Evolutionary conservation across 1,140 invertebrate genomes (phyloP).

Genomic region (Ips nitidus): DNA sequence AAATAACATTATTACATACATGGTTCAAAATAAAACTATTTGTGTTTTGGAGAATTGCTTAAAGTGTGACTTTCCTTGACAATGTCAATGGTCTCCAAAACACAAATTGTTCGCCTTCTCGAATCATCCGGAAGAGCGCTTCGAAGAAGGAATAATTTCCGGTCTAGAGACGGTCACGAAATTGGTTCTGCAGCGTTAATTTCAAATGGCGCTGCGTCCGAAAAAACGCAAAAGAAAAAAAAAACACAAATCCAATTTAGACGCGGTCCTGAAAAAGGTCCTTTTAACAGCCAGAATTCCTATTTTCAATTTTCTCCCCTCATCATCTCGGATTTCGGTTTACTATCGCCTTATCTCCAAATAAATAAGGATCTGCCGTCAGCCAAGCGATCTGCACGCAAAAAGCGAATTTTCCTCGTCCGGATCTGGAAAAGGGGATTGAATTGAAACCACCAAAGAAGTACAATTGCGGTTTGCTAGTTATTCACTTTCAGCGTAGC

Average conservation of each 20-base stretch:
- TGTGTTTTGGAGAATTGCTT: not conserved
- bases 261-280: not conserved
- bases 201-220: not conserved
- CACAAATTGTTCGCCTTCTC: not conserved
- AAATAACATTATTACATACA: no score
- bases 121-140: constrained; percentile 18
- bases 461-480: no score
- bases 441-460: no score
- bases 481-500: no score
- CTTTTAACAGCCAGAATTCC: constrained; percentile 1
- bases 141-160: constrained; percentile 21
- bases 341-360: constrained; percentile 15
- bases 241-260: not conserved
- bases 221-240: not conserved
- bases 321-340: constrained; percentile 14
- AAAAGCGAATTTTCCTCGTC: not conserved
- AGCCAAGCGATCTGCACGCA: not conserved
- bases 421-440: not conserved
- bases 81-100: constrained; percentile 4
- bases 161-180: not conserved
- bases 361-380: constrained; percentile 11
- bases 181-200: not conserved
- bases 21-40: no score
- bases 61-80: not conserved
- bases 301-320: constrained; percentile 14